Base-by-base conservation (phyloP, 2,113 vertebrate genomes). In the Rutilus rutilus region DNA sequence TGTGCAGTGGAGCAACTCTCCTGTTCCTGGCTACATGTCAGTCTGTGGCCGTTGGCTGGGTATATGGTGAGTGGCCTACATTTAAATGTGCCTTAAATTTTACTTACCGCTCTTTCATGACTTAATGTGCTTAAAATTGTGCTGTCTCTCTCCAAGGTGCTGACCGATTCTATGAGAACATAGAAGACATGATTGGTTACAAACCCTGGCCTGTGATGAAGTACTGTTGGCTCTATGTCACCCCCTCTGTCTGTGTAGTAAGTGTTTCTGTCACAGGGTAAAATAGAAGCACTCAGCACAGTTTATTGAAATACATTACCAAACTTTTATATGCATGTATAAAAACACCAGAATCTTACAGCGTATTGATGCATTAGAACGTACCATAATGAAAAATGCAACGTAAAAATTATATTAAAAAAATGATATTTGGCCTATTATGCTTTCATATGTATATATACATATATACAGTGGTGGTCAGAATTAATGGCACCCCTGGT, bases 151-250 rank as follows among this genome's bases (percentile, higher is more conserved):
- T 80, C 33, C 4, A 27, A 95, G 93, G 93, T 85, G 92, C 92
- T 73, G 91, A 91, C 0, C 93, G 93, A 36, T 93, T 95, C 82
- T 90, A 67, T 83, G 86, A 91, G 73, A 94, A 94, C 90, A 94
- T 94, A 52, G 80, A 93, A 54, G 92, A 94, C 87, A 95, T 94
- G 94, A 94, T 94, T 45, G 93, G 93, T 5, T 93, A 95, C 85
- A 91, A 86, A 85, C 93, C 94, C 57, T 25, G 88, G 7, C 6
- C 87, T 3, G n/a, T 92, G 83, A 64, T 95, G 6, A 95, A 94
- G 78, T 94, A 92, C 88, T 92, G 92, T 86, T 94, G 93, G 93
- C 80, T 91, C 59, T 93, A 91, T 69, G 45, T 59, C 81, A 94
- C 91, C 1, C 93, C 94, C 45, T 60, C 89, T 3, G 45, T 91